Evolutionary conservation across 1,140 invertebrate genomes (phyloP).

Genomic region (Sinella curviseta): DNA sequence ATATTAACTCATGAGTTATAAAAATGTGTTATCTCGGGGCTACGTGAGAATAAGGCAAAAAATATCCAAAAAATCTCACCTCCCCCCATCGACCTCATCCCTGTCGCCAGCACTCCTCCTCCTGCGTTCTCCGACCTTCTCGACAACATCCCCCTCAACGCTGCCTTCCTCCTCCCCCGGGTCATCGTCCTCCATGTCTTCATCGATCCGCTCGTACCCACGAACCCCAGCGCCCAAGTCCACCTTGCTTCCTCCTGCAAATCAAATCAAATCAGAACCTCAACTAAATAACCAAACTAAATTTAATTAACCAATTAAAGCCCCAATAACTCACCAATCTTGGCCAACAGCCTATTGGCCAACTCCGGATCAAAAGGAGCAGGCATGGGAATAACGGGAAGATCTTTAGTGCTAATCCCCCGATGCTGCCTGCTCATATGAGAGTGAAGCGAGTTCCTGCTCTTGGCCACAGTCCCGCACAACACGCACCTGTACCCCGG

Average conservation of each 20-base stretch:
- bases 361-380: slow-evolving; percentile 85
- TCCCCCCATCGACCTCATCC: background rate
- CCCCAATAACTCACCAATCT: too few relatives aligned
- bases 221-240: background rate
- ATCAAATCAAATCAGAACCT: too few relatives aligned
- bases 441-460: slow-evolving; percentile 76
- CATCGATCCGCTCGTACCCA: background rate
- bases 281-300: too few relatives aligned
- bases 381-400: slow-evolving; percentile 89
- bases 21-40: too few relatives aligned
- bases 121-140: background rate
- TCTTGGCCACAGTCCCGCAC: slow-evolving; percentile 85
- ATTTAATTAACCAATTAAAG: too few relatives aligned
- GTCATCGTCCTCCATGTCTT: background rate
- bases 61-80: background rate
- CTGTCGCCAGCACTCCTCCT: background rate
- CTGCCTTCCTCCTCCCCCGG: background rate
- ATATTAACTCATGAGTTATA: too few relatives aligned
- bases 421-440: slow-evolving; percentile 90
- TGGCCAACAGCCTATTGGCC: slow-evolving; percentile 72
- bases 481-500: slow-evolving; percentile 86
- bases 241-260: too few relatives aligned
- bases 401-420: slow-evolving; percentile 86
- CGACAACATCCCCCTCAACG: background rate
- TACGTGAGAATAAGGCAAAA: background rate